Base-by-base conservation (phyloP, 2,113 vertebrate genomes). In the Casuarius casuarius region DNA sequence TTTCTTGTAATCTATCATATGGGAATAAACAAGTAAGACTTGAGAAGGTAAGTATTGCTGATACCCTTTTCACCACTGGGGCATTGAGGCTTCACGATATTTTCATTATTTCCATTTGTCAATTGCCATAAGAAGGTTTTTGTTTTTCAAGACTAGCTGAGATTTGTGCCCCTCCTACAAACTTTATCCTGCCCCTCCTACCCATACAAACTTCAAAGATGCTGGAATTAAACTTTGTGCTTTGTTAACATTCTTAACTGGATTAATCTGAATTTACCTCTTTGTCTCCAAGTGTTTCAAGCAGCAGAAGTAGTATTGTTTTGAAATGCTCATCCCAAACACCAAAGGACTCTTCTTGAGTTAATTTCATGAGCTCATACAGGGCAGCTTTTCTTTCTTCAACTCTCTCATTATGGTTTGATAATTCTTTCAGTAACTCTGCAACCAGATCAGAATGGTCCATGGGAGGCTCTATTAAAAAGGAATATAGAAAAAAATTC, bases 271-370 rank as follows among this genome's bases (percentile, higher is more conserved):
- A 81, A 79, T 59, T 95, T 97, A 99, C 99, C 99, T 99, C 99
- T 98, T 98, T 98, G 97, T 99, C 99, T 7, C 99, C 99, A 96
- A 99, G 99, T 0, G 99, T 99, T 98, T 99, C 99, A 71, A 99
- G 98, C 94, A 99, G 97, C 66, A 99, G 96, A 76, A 99, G 98
- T 56, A 99, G 96, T 98, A 99, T 99, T 96, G 99, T 99, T 98
- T 99, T 99, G 98, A 99, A 99, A 92, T 99, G 99, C 79, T 99
- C 99, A 76, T 99, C 99, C 99, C 99, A 99, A 96, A 99, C 98
- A 95, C 99, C 98, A 10, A 99, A 98, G 28, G 98, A 98, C 81
- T 99, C 99, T 91, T 99, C 99, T 13, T 99, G 98, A 85, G 99
- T 99, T 81, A 99, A 97, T 93, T 99, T 99, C 97, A 99, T 98